These are phyloP conservation scores for Stenchaetothrips biformis DNA, from an alignment of 2,888 invertebrate species.

Conservation along the genomic window DNA sequence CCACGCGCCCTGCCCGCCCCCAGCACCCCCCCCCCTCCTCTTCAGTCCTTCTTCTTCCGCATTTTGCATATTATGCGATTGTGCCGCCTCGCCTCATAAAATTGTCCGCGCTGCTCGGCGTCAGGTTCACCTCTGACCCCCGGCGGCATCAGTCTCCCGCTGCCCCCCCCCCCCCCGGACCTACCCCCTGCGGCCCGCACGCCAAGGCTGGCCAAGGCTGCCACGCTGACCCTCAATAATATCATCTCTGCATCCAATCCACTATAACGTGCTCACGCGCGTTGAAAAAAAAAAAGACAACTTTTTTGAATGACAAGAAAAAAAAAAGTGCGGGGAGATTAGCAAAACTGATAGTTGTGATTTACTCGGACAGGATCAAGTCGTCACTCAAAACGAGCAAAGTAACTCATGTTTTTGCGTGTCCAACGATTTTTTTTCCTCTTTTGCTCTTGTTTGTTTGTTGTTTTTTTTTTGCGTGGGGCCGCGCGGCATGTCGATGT, in stretches of 20 bases:
- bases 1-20: neutral
- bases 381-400: too few relatives aligned
- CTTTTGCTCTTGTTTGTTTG: neutral
- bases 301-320: neutral
- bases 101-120: conserved; percentile 10
- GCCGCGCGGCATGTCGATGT: neutral
- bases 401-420: too few relatives aligned
- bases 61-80: conserved; percentile 24
- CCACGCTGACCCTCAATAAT: neutral
- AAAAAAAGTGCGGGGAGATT: neutral
- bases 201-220: too few relatives aligned
- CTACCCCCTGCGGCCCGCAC: neutral
- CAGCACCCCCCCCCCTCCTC: neutral
- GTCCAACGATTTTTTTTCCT: neutral
- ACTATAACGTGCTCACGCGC: neutral
- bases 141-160: neutral
- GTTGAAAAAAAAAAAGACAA: neutral
- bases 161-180: neutral
- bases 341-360: too few relatives aligned
- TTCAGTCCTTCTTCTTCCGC: neutral
- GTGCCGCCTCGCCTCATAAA: conserved; percentile 22
- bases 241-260: neutral
- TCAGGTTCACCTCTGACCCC: conserved; percentile 20
- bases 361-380: too few relatives aligned
- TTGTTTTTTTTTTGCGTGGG: neutral